These are phyloP conservation scores for Diachasmimorpha longicaudata DNA, from an alignment of 1,140 invertebrate genomes.

Conservation along the genomic window DNA sequence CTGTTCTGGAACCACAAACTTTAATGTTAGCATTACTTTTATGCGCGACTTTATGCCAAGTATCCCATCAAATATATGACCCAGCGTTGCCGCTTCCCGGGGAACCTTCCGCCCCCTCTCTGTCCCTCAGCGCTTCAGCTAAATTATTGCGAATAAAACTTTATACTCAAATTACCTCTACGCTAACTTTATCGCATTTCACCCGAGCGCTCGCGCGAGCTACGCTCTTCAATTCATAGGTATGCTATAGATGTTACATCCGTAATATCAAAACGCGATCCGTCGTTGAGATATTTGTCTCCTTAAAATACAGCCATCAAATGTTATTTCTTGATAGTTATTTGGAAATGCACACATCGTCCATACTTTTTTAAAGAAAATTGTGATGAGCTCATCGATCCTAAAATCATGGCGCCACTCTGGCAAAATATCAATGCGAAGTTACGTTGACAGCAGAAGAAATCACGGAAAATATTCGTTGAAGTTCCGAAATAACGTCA, in stretches of 20 bases:
- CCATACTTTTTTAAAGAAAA: no score
- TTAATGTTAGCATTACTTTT: slow-evolving; percentile 64
- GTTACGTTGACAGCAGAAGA: no score
- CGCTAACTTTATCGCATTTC: slow-evolving; percentile 61
- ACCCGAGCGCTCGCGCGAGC: slow-evolving; percentile 18
- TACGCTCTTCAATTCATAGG: not conserved
- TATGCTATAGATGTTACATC: not conserved
- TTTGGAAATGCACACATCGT: no score
- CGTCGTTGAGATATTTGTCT: not conserved
- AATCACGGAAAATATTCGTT: no score
- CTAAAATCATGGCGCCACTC: no score
- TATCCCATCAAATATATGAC: slow-evolving; percentile 64
- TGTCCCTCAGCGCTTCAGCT: slow-evolving; percentile 31
- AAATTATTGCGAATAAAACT: slow-evolving; percentile 65
- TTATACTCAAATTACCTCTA: slow-evolving; percentile 62
- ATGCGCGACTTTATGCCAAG: slow-evolving; percentile 64
- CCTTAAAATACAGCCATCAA: not conserved
- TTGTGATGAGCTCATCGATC: no score
- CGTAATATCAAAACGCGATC: not conserved
- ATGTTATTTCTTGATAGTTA: not conserved
- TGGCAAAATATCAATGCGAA: no score
- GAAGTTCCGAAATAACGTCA: no score
- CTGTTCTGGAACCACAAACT: slow-evolving; percentile 60
- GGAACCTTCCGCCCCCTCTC: slow-evolving; percentile 29
- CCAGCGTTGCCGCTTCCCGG: slow-evolving; percentile 44